Evolutionary conservation across 2,797 vertebrate genomes (phyloP).

Genomic region (Setipinna tenuifilis): DNA sequence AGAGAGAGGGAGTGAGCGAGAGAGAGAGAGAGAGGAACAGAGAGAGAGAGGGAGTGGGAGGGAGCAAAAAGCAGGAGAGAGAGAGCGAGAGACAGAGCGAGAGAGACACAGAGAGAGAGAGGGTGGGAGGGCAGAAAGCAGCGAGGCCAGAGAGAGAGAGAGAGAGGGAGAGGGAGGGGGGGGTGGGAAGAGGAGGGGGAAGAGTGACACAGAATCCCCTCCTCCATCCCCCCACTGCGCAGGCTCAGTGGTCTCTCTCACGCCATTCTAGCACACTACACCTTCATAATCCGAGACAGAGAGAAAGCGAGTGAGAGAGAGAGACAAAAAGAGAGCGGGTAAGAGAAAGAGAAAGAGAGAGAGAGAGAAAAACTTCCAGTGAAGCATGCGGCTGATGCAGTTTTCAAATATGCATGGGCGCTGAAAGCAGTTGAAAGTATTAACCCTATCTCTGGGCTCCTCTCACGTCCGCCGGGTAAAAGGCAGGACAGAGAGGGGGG

Average conservation of each 20-base stretch:
- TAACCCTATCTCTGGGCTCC: constrained; percentile 53
- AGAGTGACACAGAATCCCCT: constrained; percentile 77
- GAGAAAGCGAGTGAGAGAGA: constrained; percentile 32
- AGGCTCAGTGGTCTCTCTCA: constrained; percentile 69
- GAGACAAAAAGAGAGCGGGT: constrained; percentile 46
- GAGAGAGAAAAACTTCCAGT: constrained; percentile 17
- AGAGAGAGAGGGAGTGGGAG: constrained; percentile 41
- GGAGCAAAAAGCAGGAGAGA: constrained; percentile 42
- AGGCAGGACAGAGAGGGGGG: too few species aligned
- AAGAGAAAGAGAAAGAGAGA: constrained; percentile 34
- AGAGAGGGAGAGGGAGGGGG: constrained; percentile 56
- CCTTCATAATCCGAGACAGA: constrained; percentile 55
- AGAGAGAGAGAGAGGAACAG: constrained; percentile 50
- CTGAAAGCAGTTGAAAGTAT: constrained; percentile 66
- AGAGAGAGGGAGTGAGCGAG: constrained; percentile 42
- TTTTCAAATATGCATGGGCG: constrained; percentile 64
- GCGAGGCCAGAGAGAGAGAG: constrained; percentile 50
- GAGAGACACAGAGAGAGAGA: constrained; percentile 34
- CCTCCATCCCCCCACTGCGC: constrained; percentile 67
- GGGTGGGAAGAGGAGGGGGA: constrained; percentile 68
- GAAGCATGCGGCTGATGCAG: constrained; percentile 48
- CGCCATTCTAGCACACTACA: constrained; percentile 63
- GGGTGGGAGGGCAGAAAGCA: constrained; percentile 36
- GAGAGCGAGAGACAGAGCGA: constrained; percentile 48
- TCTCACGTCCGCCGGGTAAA: neutral